Conservation (phyloP, 1,140 invertebrate species). For the Pseudomyrmex pallidus region DNA sequence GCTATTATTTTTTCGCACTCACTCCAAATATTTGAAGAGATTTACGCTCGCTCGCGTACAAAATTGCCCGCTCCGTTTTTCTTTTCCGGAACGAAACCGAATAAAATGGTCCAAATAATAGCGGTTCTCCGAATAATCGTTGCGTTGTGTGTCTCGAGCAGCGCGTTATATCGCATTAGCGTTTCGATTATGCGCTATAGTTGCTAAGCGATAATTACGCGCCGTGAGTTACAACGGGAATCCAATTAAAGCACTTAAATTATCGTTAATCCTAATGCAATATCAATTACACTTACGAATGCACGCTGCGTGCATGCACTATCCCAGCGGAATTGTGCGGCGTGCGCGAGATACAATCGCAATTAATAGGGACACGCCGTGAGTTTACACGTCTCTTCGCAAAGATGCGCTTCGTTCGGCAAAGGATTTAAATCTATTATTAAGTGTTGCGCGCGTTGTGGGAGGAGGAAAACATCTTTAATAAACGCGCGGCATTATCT, state of each 20-base stretch:
- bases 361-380: constrained; percentile 26
- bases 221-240: constrained; percentile 27
- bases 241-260: constrained; percentile 59
- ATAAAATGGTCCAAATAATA: no score
- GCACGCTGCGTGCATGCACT: neutral
- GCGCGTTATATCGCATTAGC: neutral
- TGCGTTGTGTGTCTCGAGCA: neutral
- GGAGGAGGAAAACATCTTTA: neutral
- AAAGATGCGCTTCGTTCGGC: constrained; percentile 37
- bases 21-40: no score
- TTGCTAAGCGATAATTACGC: constrained; percentile 36
- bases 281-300: constrained; percentile 57
- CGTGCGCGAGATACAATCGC: constrained; percentile 38
- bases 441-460: constrained; percentile 3
- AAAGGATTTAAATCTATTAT: constrained; percentile 46
- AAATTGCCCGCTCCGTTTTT: no score
- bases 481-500: neutral
- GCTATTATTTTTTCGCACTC: no score
- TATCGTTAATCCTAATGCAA: constrained; percentile 58
- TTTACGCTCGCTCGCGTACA: no score
- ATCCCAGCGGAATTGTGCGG: neutral
- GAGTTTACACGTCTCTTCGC: constrained; percentile 36
- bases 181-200: neutral
- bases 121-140: no score
- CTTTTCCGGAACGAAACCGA: no score